Percentiles rank a stretch among this genome's conserved stretches.
phyloP scores from a whole-genome alignment of 2,797 vertebrate species.

The Myripristis jacobus region DNA sequence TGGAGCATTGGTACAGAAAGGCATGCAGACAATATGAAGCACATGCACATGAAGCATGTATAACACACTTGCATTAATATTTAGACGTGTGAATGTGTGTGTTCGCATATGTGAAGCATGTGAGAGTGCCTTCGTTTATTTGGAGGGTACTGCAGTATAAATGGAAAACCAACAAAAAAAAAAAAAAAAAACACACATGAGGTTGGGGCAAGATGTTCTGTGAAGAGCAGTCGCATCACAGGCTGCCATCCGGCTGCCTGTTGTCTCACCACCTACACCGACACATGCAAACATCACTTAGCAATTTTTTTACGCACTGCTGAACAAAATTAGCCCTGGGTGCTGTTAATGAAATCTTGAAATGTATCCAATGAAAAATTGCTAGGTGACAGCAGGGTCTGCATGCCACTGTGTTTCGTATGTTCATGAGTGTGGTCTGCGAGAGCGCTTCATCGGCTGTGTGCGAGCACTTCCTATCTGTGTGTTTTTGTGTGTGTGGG shows the following conservation, averaged over 20 bases:
- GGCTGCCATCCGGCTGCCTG: conserved; percentile 28
- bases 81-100: no score
- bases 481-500: not conserved
- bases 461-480: not conserved
- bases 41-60: no score
- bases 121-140: conserved; percentile 8
- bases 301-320: conserved; percentile 6
- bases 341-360: conserved; percentile 43
- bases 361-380: conserved; percentile 37
- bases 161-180: conserved; percentile 11
- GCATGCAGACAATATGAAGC: no score
- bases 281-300: conserved; percentile 9
- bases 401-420: conserved; percentile 4
- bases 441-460: not conserved
- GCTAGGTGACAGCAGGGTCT: conserved; percentile 6
- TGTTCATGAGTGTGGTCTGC: not conserved
- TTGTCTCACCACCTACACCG: conserved; percentile 24
- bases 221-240: conserved; percentile 47
- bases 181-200: no score
- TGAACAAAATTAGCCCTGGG: conserved; percentile 43
- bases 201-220: conserved; percentile 42
- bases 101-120: not conserved
- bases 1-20: no score
- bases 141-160: not conserved
- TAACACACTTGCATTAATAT: no score